Evolutionary conservation across 2,797 vertebrate species (phyloP), one percentile per base, ranked within the genome.

Genomic region (Eutrigla gurnardus): DNA sequence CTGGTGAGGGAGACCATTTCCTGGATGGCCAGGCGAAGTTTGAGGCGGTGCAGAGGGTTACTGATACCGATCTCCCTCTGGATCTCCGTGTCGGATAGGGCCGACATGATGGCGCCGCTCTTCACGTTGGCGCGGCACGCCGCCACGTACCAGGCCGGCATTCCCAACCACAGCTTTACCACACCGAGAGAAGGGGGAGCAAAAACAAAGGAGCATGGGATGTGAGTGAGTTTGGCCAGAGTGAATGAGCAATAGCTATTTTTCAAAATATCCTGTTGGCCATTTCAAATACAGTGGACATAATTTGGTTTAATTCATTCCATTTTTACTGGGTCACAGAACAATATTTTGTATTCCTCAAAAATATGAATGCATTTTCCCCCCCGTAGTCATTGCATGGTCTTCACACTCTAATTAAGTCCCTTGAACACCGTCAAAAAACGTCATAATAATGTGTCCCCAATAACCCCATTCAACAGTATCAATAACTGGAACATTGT

Each of bases 1-100:
- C 98, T 99, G 53, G 97, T 99, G 65, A 99, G 95, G 14, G 97
- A 99, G 5, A 99, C 98, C 98, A 99, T 99, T 91, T 99, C 98
- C 90, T 99, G 98, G 92, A 99, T 99, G 78, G 98, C 98, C 77
- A 99, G 85, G 17, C 98, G 95, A 1, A 99, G 97, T 70, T 99
- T 99, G 83, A 99, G 94, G 62, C 98, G 96, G 91, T 99, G 98
- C 43, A 99, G 95, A 0, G 98, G 97, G 81, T 99, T 99, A 83
- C 97, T 99, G 92, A 99, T 99, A 12, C 98, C 98, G 46, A 99
- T 99, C 90, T 99, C 98, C 69, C 98, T 94, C 92, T 99, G 98
- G 87, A 99, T 99, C 94, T 99, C 98, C 0, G 98, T 99, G 89
- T 99, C 98, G 0, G 98, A 99, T 67, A 99, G 88, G 14, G 98